These are phyloP conservation scores for Aegotheles bennettii DNA, from an alignment of 2,113 vertebrate genomes.

Conservation along the genomic window DNA sequence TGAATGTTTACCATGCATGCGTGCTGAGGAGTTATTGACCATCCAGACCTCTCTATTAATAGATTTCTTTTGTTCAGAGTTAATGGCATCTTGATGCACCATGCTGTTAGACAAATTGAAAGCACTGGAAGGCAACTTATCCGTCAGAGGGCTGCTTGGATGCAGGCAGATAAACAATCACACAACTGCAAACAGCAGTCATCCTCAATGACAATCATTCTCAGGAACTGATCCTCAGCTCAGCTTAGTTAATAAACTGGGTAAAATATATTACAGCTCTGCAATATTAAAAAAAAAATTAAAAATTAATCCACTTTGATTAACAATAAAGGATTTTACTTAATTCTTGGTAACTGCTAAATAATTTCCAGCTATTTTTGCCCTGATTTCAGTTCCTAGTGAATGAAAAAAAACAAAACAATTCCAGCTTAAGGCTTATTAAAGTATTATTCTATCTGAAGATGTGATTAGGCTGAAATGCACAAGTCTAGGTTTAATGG, in stretches of 20 bases:
- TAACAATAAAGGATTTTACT: neutral
- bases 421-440: conserved; percentile 31
- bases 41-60: neutral
- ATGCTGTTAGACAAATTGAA: neutral
- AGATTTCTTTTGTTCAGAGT: neutral
- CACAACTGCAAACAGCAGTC: neutral
- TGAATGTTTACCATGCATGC: neutral
- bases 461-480: conserved; percentile 27
- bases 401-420: neutral
- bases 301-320: neutral
- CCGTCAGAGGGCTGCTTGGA: neutral
- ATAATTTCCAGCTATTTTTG: neutral
- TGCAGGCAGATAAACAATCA: neutral
- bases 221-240: neutral
- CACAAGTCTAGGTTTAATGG: neutral
- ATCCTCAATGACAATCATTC: neutral
- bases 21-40: neutral
- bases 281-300: neutral
- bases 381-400: neutral
- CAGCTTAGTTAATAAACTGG: neutral
- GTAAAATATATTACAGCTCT: neutral
- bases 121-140: neutral
- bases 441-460: conserved; percentile 32
- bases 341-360: conserved; percentile 12
- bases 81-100: neutral